Evolutionary conservation across 2,888 invertebrate species (phyloP).

Genomic region (Euzophera pinguis): DNA sequence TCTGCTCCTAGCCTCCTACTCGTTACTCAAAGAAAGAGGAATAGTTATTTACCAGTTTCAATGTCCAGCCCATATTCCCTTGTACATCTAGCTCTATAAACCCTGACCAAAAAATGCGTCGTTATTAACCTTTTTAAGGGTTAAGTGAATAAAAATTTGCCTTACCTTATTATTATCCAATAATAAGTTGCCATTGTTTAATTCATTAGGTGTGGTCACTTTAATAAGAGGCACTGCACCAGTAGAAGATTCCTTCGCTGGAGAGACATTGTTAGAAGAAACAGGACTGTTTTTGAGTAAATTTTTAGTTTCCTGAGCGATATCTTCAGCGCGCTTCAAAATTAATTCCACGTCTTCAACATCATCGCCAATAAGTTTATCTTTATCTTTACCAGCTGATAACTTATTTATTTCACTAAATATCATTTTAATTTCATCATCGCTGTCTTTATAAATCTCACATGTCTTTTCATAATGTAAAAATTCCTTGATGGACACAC

Average conservation of each 20-base stretch:
- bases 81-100: no score
- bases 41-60: no score
- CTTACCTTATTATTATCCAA: conserved; percentile 43
- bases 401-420: conserved; percentile 84
- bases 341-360: conserved; percentile 66
- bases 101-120: no score
- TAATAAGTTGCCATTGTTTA: conserved; percentile 29
- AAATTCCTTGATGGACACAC: conserved; percentile 66
- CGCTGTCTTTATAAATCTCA: conserved; percentile 64
- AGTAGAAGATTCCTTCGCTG: conserved; percentile 22
- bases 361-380: conserved; percentile 48
- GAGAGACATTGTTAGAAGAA: conserved; percentile 22
- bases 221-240: conserved; percentile 58
- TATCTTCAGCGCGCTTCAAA: conserved; percentile 65
- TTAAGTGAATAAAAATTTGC: conserved; percentile 5
- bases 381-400: conserved; percentile 46
- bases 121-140: no score
- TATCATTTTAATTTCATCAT: conserved; percentile 83
- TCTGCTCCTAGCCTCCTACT: no score
- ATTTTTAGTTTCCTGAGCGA: conserved; percentile 60
- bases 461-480: conserved; percentile 63
- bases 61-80: no score
- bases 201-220: conserved; percentile 53
- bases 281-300: conserved; percentile 57
- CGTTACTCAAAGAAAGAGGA: no score